Evolutionary conservation across 2,113 vertebrate genomes (phyloP), one percentile per base, ranked within the genome.

Genomic region (Phrynocephalus versicolor): DNA sequence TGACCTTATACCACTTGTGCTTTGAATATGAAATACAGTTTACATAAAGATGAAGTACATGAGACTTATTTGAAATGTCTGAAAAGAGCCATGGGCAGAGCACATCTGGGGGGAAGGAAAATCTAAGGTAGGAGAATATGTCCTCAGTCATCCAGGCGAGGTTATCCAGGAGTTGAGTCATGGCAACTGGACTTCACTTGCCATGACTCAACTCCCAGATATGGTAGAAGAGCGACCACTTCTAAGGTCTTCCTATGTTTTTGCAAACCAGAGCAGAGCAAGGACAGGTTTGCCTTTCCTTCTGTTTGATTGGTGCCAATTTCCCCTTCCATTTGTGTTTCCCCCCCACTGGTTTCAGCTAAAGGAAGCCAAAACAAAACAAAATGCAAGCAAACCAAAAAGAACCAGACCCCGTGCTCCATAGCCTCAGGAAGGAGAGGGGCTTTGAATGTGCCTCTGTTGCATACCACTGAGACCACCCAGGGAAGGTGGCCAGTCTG

Each of bases 1-100:
- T 67, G 14, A 88, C 67, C n/a, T 67, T 92, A 90, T 70, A 83
- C 13, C n/a, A 2, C 21, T 27, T 88, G 19, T 7, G 79, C 30
- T 73, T 87, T 85, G 60, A 81, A 81, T 81, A 55, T 81, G 71
- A 73, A 81, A 81, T 81, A 65, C 74, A 73, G 41, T 39, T 64
- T 86, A 30, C 30, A 85, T 85, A 64, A 80, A 80, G 65, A 55
- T 57, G 70, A 70, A 84, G 21, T 33, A 65, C 0, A 51, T n/a
- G 25, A 35, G 0, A 8, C 80, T 81, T 84, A 41, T 37, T 70
- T 88, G 64, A 89, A 88, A 89, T 76, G 78, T 27, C 69, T 51
- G 86, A 35, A 72, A 10, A 85, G 90, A 19, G 5, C 6, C 57
- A 65, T 23, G 33, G 57, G 57, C 57, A 27, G 13, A 62, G n/a